A percentile compares a stretch with the other conserved stretches of the same genome.
Evolutionary conservation across 2,113 vertebrate genomes (phyloP).

Genomic region (Gnathonemus echidnorhynchus): DNA sequence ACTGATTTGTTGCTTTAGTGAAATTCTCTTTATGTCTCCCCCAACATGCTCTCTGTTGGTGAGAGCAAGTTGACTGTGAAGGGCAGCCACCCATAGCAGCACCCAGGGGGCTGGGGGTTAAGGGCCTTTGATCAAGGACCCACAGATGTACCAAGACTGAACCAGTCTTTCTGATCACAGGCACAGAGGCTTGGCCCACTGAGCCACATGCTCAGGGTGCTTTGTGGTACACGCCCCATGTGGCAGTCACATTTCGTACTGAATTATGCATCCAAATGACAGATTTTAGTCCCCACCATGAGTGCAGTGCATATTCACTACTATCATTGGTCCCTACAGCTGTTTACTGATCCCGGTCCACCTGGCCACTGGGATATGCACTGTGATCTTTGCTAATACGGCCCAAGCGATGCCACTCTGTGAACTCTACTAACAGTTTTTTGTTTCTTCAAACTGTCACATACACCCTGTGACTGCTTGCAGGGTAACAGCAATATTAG

Average conservation of each 20-base stretch:
- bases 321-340: neutral
- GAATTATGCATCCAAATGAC: neutral
- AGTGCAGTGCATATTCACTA: neutral
- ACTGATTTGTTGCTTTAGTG: no score
- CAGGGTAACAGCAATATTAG: neutral
- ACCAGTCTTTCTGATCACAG: no score
- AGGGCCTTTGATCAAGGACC: no score
- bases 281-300: neutral
- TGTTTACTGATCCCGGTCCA: neutral
- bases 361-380: neutral
- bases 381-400: neutral
- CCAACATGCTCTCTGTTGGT: no score
- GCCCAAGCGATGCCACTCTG: neutral
- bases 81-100: no score
- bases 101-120: no score
- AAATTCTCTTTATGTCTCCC: no score
- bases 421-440: neutral
- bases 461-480: neutral
- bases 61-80: no score
- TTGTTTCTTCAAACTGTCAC: neutral
- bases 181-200: no score
- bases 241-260: neutral
- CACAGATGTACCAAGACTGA: no score
- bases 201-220: neutral
- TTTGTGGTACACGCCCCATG: neutral